These are phyloP conservation scores for Coregonus ussuriensis DNA, from an alignment of 2,797 vertebrate species.

Conservation along the genomic window DNA sequence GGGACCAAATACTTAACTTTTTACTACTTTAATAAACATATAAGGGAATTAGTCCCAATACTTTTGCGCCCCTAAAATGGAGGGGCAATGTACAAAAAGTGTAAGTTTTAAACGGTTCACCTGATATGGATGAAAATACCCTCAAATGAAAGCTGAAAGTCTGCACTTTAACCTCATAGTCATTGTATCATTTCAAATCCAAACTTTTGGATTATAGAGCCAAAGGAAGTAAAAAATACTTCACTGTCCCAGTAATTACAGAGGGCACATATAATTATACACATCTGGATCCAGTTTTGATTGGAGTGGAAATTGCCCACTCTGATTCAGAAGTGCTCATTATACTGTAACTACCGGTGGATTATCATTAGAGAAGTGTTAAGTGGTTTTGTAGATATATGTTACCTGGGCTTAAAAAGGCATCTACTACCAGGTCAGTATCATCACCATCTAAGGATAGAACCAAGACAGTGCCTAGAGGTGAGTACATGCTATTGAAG, in stretches of 20 bases:
- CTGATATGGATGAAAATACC: slow-evolving; percentile 4
- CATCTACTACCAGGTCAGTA: background rate
- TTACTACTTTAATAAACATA: too few relatives aligned
- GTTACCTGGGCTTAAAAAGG: background rate
- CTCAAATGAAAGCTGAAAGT: slow-evolving; percentile 42
- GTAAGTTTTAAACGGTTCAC: too few relatives aligned
- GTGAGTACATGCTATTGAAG: background rate
- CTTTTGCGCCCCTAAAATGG: too few relatives aligned
- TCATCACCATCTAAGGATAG: background rate
- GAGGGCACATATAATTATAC: background rate
- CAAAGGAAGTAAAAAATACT: too few relatives aligned
- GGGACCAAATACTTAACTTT: too few relatives aligned
- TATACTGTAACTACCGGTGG: background rate
- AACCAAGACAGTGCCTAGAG: background rate
- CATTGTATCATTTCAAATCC: too few relatives aligned
- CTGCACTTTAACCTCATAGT: slow-evolving; percentile 4
- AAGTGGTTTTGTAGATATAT: background rate
- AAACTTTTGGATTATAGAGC: too few relatives aligned
- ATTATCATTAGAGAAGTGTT: background rate
- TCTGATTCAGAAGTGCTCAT: background rate
- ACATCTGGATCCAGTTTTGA: background rate
- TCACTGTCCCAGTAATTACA: too few relatives aligned
- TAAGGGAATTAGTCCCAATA: too few relatives aligned
- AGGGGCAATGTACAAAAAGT: too few relatives aligned
- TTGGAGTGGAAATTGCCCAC: background rate